These are phyloP conservation scores for Erebia epiphron DNA, from an alignment of 2,888 invertebrate species.

Conservation along the genomic window DNA sequence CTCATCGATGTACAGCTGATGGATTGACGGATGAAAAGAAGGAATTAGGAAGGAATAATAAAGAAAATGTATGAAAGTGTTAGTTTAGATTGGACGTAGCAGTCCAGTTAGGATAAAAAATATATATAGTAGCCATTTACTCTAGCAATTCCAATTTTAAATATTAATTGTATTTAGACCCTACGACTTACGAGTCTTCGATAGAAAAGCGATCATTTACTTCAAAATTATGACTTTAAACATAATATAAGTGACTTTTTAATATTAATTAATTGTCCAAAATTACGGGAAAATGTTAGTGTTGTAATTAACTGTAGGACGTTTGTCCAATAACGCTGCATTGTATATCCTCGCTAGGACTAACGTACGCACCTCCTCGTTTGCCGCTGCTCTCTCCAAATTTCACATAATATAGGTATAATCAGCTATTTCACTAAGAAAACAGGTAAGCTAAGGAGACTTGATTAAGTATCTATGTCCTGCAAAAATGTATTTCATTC, in stretches of 20 bases:
- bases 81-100: neutral
- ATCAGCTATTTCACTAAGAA: slow-evolving; percentile 50
- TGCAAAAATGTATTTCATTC: slow-evolving; percentile 75
- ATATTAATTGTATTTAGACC: too few relatives aligned
- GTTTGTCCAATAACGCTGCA: neutral
- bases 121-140: too few relatives aligned
- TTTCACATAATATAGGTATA: slow-evolving; percentile 37
- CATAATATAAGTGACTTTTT: neutral
- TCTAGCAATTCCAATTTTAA: neutral
- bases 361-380: slow-evolving; percentile 47
- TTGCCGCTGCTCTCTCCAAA: slow-evolving; percentile 51
- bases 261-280: too few relatives aligned
- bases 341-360: slow-evolving; percentile 27
- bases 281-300: neutral
- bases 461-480: slow-evolving; percentile 56
- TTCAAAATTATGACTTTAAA: too few relatives aligned
- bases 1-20: neutral
- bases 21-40: neutral
- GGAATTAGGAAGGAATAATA: neutral
- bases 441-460: slow-evolving; percentile 69
- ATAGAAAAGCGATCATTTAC: too few relatives aligned
- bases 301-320: neutral
- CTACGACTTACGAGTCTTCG: too few relatives aligned
- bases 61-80: neutral
- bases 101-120: neutral